A percentile compares a stretch with the other conserved stretches of the same genome.
phyloP scores from a whole-genome alignment of 1,140 invertebrate species.

The Sminthurides bifidus region DNA sequence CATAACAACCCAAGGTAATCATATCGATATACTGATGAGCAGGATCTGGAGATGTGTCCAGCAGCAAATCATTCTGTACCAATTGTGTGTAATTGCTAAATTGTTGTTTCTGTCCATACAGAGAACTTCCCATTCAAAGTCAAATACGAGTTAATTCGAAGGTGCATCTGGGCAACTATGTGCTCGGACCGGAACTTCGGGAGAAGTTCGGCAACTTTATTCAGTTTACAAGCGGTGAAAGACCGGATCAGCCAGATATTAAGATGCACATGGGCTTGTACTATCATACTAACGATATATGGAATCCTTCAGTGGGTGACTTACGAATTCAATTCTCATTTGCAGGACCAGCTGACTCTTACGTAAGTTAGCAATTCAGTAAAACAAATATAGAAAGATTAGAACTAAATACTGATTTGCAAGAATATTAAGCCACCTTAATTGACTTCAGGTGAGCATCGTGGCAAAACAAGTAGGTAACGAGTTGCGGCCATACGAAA shows the following conservation, averaged over 20 bases:
- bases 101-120: constrained; percentile 35
- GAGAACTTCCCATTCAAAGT: constrained; percentile 39
- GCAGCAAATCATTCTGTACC: not conserved
- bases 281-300: constrained; percentile 69
- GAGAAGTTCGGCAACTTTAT: constrained; percentile 62
- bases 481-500: constrained; percentile 54
- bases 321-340: constrained; percentile 70
- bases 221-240: constrained; percentile 67
- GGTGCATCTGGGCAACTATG: constrained; percentile 45
- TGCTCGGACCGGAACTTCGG: constrained; percentile 50
- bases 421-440: not conserved
- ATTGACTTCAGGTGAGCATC: constrained; percentile 49
- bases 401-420: not conserved
- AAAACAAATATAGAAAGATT: not conserved
- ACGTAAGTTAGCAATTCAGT: constrained; percentile 41
- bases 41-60: not conserved
- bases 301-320: constrained; percentile 70
- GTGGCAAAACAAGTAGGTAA: constrained; percentile 56
- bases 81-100: constrained; percentile 36
- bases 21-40: too few relatives aligned
- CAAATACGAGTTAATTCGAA: constrained; percentile 43
- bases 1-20: constrained; percentile 61
- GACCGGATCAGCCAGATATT: constrained; percentile 63
- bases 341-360: constrained; percentile 60
- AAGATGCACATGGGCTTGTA: constrained; percentile 76